Base-by-base conservation (phyloP, 2,888 invertebrate species). In the Melipona beecheii region DNA sequence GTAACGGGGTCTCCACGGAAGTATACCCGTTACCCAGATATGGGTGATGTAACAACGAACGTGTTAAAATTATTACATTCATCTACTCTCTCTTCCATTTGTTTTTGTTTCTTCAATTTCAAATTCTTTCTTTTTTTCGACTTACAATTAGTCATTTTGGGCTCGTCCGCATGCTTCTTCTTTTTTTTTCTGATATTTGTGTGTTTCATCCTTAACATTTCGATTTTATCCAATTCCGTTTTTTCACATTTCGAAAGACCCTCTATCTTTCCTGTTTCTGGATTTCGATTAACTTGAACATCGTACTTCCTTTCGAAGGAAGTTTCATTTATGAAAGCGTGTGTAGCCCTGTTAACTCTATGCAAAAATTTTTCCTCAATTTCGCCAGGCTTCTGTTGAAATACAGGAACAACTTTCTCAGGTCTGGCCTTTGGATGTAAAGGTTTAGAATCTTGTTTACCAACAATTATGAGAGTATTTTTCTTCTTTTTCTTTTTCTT, bases 321-420 rank as follows among this genome's bases (percentile, higher is more conserved):
- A 0, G 96, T 95, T 93, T 97, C 97, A 64, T 95, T 95, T 2
- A 96, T 93, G n/a, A 96, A 96, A 24, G 96, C 95, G 21, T 95
- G 95, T 15, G 97, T 96, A 24, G 96, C 96, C 83, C 95, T 95
- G 91, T 96, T 96, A 54, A 97, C 96, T 75, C 97, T 95, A 24
- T 95, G 93, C 72, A 97, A 94, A 93, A 97, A 97, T 13, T 95
- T 95, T n/a, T 95, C 93, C 21, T 96, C 95, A 0, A 95, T 95
- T 94, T 98, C 97, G 0, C 96, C 96, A 0, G 96, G 95, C 79
- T 95, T 92, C 92, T 96, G 96, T 83, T 95, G 95, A 84, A 97
- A 95, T 5, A 95, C 87, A 17, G 96, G 95, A 62, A 96, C 93
- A 21, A 95, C 93, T 92, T 96, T 95, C 89, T 95, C 93, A 68